Conservation (phyloP, 2,888 invertebrate genomes). For the Strigamia maritima region DNA sequence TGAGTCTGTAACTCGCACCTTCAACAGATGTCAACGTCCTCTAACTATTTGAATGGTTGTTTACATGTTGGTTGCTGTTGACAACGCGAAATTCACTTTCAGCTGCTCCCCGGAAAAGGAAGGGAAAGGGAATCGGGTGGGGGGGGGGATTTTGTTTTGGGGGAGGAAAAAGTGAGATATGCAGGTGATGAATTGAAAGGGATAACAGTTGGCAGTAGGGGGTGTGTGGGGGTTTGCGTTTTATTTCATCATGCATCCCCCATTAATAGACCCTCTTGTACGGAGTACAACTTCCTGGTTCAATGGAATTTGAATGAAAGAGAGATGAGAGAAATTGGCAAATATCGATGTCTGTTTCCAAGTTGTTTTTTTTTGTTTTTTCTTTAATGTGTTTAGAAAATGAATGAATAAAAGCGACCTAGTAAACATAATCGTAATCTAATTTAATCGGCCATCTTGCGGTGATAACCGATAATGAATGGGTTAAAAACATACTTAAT, state of each 20-base stretch:
- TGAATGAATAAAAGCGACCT: background rate
- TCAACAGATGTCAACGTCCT: constrained; percentile 4
- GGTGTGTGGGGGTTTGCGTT: background rate
- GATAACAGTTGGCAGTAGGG: background rate
- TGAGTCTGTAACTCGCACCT: background rate
- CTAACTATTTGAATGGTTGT: background rate
- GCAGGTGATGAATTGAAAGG: constrained; percentile 19
- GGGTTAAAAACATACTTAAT: background rate
- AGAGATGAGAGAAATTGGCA: background rate
- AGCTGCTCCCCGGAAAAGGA: constrained; percentile 23
- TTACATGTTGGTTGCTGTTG: background rate
- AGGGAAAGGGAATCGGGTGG: background rate
- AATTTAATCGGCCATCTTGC: background rate
- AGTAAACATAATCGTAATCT: background rate
- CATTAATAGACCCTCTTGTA: background rate
- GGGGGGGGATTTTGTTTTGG: background rate
- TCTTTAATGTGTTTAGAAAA: background rate
- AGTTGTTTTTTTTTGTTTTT: no score
- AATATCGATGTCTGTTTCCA: background rate
- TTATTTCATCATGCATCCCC: background rate
- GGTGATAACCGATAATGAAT: background rate
- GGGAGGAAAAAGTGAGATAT: background rate
- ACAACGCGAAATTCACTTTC: constrained; percentile 11
- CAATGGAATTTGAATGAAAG: background rate
- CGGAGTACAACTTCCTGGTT: background rate